Percentiles rank a stretch among this genome's conserved stretches.
These are phyloP conservation scores for Eciton burchellii DNA, from an alignment of 1,140 invertebrate genomes.

Conservation along the genomic window DNA sequence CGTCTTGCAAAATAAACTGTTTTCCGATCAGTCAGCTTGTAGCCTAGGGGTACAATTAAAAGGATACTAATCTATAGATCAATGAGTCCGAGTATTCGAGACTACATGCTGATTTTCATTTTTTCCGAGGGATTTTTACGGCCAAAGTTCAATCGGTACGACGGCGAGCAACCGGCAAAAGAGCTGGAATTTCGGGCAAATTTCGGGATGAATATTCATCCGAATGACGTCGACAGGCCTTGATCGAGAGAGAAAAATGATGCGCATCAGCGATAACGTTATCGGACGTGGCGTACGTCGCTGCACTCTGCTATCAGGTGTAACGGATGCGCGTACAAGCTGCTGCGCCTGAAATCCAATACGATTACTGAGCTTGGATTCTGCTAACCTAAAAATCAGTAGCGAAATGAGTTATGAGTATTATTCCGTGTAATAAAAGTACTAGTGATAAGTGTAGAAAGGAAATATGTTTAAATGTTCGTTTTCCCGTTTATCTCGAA, in stretches of 20 bases:
- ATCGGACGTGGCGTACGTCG: constrained; percentile 47
- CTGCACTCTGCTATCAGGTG: constrained; percentile 54
- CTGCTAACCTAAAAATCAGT: neutral
- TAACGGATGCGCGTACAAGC: constrained; percentile 55
- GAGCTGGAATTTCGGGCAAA: constrained; percentile 32
- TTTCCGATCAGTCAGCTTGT: constrained; percentile 82
- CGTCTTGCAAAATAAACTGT: constrained; percentile 74
- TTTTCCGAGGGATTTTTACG: constrained; percentile 81
- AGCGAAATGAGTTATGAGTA: neutral
- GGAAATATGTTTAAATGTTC: too few species aligned
- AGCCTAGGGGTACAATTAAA: constrained; percentile 81
- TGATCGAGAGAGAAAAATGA: constrained; percentile 71
- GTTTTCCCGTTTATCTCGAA: too few species aligned
- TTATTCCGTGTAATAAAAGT: neutral
- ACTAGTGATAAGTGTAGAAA: too few species aligned
- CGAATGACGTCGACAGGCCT: constrained; percentile 73
- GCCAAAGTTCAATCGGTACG: constrained; percentile 76
- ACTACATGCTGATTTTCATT: constrained; percentile 84
- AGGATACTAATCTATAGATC: constrained; percentile 26
- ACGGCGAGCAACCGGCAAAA: neutral
- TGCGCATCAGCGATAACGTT: constrained; percentile 71
- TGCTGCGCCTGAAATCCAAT: neutral
- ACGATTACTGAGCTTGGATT: neutral
- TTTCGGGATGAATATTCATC: constrained; percentile 75
- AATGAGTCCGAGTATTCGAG: constrained; percentile 78